phyloP scores from a whole-genome alignment of 2,113 vertebrate genomes.

The Ctenomys sociabilis region DNA sequence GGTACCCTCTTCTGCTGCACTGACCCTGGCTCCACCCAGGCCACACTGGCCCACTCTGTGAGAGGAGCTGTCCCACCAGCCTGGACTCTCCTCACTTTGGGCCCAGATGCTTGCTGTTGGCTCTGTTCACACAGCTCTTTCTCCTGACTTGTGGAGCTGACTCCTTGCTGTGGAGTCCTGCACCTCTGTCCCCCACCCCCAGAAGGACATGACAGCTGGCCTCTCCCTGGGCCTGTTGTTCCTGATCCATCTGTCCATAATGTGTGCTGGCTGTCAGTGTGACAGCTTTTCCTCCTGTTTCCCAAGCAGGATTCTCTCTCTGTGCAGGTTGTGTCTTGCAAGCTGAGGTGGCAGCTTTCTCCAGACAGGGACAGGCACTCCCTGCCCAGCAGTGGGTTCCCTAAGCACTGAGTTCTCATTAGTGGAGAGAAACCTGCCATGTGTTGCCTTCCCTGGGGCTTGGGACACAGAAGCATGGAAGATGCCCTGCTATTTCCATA shows the following conservation, averaged over 20 bases:
- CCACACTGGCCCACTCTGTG: not conserved
- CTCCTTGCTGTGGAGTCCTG: not conserved
- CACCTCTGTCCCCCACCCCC: no score
- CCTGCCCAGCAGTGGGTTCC: not conserved
- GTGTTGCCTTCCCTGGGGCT: not conserved
- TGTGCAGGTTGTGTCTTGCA: not conserved
- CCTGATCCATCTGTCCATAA: not conserved
- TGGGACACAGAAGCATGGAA: not conserved
- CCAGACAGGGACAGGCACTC: not conserved
- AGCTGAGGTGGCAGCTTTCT: not conserved
- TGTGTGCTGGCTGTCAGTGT: no score
- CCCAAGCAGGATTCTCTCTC: not conserved
- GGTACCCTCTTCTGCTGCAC: fast-evolving
- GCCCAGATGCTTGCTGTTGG: not conserved
- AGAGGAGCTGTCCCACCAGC: not conserved
- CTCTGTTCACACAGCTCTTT: slow-evolving; percentile 16
- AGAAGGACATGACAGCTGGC: not conserved
- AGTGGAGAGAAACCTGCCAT: not conserved
- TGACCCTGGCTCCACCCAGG: no score
- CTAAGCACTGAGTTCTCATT: not conserved
- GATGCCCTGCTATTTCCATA: not conserved
- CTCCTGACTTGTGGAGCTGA: not conserved
- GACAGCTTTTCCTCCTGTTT: not conserved
- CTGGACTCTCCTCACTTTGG: not conserved
- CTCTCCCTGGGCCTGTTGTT: not conserved